These are phyloP conservation scores for Etheostoma perlongum DNA, from an alignment of 2,797 vertebrate genomes.

Conservation along the genomic window DNA sequence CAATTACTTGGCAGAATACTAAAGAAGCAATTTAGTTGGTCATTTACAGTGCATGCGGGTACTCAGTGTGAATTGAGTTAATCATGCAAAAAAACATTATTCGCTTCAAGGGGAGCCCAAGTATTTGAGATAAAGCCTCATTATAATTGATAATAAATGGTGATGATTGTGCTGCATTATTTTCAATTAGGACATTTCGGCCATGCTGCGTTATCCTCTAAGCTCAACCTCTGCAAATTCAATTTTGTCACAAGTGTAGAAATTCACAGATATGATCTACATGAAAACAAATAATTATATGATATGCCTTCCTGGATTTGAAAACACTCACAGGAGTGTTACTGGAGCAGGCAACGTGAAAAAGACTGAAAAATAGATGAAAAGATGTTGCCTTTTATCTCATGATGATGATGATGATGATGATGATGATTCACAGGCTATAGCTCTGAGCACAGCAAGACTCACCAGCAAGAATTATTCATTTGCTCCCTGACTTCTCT, in stretches of 20 bases:
- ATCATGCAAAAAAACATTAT: conserved; percentile 50
- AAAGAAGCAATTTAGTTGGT: conserved; percentile 56
- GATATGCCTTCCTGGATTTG: conserved; percentile 49
- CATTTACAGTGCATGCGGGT: conserved; percentile 48
- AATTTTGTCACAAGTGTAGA: conserved; percentile 46
- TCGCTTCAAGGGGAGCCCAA: conserved; percentile 49
- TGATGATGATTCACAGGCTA: conserved; percentile 67
- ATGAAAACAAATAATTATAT: conserved; percentile 66
- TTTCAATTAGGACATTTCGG: conserved; percentile 66
- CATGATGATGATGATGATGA: conserved; percentile 38
- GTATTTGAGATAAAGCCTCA: conserved; percentile 59
- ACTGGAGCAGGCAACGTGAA: conserved; percentile 51
- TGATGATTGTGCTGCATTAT: conserved; percentile 61
- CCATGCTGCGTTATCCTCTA: conserved; percentile 51
- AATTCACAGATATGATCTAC: conserved; percentile 60
- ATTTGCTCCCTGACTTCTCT: conserved; percentile 51
- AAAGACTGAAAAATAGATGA: conserved; percentile 61
- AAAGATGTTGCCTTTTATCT: conserved; percentile 72
- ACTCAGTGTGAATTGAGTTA: conserved; percentile 50
- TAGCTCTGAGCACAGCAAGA: conserved; percentile 61
- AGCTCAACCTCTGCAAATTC: conserved; percentile 56
- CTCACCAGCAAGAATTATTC: conserved; percentile 68
- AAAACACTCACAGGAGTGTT: conserved; percentile 56
- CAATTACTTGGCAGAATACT: conserved; percentile 39
- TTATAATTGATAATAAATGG: conserved; percentile 70